Evolutionary conservation across 2,113 vertebrate species (phyloP).

Genomic region (Erythrocebus patas): DNA sequence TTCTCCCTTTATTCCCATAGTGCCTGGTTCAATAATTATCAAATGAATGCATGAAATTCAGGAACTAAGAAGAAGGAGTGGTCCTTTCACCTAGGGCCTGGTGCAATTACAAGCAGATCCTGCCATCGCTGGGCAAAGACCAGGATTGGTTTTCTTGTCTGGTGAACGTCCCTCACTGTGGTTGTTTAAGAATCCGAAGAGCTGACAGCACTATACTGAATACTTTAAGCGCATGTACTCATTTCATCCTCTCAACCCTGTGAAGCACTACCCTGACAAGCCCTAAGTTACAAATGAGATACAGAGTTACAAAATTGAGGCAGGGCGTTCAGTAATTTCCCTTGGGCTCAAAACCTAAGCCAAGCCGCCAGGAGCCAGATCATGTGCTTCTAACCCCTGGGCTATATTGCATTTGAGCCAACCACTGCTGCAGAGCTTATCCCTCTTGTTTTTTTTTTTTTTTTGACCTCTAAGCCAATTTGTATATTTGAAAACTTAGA

Average conservation of each 20-base stretch:
- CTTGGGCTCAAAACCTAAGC: background rate
- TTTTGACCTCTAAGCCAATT: background rate
- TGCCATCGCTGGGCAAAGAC: background rate
- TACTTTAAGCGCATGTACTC: background rate
- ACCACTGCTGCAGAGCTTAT: background rate
- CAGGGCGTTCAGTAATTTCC: background rate
- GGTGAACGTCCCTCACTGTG: background rate
- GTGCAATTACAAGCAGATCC: background rate
- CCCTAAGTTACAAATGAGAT: background rate
- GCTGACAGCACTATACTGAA: background rate
- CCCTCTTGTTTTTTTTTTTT: background rate
- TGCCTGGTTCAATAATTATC: background rate
- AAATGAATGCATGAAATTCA: background rate
- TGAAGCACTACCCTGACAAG: background rate
- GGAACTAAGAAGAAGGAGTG: background rate
- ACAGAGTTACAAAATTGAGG: background rate
- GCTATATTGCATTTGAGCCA: background rate
- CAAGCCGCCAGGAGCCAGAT: background rate
- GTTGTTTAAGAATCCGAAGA: background rate
- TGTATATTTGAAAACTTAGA: background rate
- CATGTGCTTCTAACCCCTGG: background rate
- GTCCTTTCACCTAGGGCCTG: background rate
- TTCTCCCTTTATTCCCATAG: background rate
- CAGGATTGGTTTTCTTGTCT: background rate
- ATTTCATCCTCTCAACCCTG: background rate